These are phyloP conservation scores for Rhinichthys osculus DNA, from an alignment of 2,797 vertebrate genomes.

Conservation along the genomic window DNA sequence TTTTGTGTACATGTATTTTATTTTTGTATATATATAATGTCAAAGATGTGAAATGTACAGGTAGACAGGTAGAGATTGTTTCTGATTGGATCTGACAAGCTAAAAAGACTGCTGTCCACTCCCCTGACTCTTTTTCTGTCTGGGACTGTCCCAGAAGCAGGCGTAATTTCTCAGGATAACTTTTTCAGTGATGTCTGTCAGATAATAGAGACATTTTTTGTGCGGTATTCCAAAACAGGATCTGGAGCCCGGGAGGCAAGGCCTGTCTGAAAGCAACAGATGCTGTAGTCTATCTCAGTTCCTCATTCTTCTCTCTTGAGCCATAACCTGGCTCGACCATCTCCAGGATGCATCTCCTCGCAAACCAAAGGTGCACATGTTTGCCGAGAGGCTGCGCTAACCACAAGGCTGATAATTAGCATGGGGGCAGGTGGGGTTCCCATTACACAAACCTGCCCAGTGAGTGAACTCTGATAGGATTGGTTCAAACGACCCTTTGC, in stretches of 20 bases:
- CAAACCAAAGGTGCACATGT: background rate
- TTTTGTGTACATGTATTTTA: too few relatives aligned
- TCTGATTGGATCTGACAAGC: background rate
- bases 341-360: background rate
- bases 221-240: constrained; percentile 16
- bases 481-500: constrained; percentile 51
- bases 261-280: constrained; percentile 27
- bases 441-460: constrained; percentile 57
- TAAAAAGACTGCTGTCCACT: background rate
- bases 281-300: constrained; percentile 12
- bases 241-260: background rate
- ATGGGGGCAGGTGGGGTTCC: background rate
- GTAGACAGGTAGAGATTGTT: background rate
- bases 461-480: constrained; percentile 68
- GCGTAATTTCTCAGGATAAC: background rate
- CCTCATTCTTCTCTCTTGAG: constrained; percentile 6
- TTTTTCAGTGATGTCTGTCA: background rate
- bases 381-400: background rate
- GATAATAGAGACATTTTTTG: constrained; percentile 22
- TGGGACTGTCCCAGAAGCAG: background rate
- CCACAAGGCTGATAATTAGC: constrained; percentile 26
- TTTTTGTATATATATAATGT: background rate
- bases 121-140: background rate
- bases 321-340: background rate
- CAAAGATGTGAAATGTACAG: background rate